A percentile compares a stretch with the other conserved stretches of the same genome.
Evolutionary conservation across 37 sponge, comb jelly and placozoan species (phyloP).

Genomic region (Amphimedon queenslandica): DNA sequence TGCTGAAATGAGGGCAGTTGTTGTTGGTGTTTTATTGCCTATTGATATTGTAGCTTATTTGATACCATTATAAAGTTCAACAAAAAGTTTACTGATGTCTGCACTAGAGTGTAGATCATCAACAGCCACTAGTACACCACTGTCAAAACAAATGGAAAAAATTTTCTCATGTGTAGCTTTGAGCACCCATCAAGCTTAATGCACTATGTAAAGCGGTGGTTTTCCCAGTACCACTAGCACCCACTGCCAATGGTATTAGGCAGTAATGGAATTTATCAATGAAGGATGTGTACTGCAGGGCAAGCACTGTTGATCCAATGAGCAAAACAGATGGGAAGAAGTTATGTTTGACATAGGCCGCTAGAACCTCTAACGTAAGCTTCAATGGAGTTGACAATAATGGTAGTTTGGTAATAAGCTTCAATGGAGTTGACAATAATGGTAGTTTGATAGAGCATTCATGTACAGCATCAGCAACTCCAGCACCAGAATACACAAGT

Average conservation of each 20-base stretch:
- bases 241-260: not conserved
- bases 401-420: too few species aligned
- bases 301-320: not conserved
- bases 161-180: not conserved
- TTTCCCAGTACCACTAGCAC: constrained; percentile 10
- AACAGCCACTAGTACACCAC: not conserved
- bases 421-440: too few species aligned
- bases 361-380: not conserved
- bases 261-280: not conserved
- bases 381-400: too few species aligned
- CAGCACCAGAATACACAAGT: too few species aligned
- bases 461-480: too few species aligned
- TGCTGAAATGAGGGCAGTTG: not conserved
- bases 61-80: constrained; percentile 5
- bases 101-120: not conserved
- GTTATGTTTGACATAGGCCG: constrained; percentile 2
- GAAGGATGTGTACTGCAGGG: constrained; percentile 10
- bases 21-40: constrained; percentile 4
- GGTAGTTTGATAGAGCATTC: too few species aligned
- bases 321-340: constrained; percentile 6
- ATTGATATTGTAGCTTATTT: not conserved
- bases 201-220: constrained; percentile 13
- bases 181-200: not conserved
- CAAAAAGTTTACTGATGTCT: not conserved
- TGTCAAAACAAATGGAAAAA: not conserved